A percentile compares a stretch with the other conserved stretches of the same genome.
phyloP scores from a whole-genome alignment of 1,140 invertebrate genomes.

The Caenorhabditis latens region DNA sequence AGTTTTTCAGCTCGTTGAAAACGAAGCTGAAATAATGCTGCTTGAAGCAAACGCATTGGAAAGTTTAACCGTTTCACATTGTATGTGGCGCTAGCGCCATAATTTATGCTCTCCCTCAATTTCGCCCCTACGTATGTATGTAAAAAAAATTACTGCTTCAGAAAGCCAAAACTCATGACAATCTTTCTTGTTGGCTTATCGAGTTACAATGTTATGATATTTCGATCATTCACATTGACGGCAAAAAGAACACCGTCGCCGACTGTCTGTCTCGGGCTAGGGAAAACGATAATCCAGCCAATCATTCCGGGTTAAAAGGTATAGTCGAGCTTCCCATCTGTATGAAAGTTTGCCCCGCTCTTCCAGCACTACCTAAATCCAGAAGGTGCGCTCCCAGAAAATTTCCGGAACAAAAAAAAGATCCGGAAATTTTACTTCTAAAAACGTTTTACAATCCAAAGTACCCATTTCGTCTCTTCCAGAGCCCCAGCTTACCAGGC shows the following conservation, averaged over 20 bases:
- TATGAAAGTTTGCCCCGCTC: background rate
- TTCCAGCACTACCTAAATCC: background rate
- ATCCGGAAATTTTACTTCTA: background rate
- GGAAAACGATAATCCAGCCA: background rate
- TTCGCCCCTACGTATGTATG: slow-evolving; percentile 44
- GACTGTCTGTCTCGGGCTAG: background rate
- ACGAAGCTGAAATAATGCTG: no score
- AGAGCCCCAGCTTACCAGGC: background rate
- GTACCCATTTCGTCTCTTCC: background rate
- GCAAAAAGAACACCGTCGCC: background rate
- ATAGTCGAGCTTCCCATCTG: background rate
- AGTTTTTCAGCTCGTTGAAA: no score
- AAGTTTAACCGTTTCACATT: no score
- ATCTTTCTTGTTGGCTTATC: background rate
- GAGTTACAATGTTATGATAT: slow-evolving; percentile 13
- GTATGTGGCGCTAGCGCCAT: no score
- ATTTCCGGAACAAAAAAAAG: background rate
- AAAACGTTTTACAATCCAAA: background rate
- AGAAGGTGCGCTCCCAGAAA: background rate
- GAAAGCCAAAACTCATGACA: background rate
- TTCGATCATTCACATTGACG: background rate
- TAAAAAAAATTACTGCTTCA: background rate
- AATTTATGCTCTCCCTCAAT: slow-evolving; percentile 1
- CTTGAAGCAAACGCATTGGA: no score
- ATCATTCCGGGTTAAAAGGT: background rate